Evolutionary conservation across 1,140 invertebrate genomes (phyloP).

Genomic region (Pogonus chalceus): DNA sequence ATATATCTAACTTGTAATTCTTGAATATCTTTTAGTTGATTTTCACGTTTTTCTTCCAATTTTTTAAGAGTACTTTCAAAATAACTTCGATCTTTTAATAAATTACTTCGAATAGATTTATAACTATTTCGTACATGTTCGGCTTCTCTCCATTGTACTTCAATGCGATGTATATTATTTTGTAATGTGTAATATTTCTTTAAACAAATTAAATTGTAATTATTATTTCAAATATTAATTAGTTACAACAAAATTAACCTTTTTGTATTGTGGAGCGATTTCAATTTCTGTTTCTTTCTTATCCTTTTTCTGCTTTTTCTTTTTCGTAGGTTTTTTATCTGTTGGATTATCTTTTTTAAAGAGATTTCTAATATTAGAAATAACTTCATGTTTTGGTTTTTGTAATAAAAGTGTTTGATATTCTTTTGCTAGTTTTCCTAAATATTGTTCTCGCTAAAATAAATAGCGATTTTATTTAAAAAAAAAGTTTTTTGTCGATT

Average conservation of each 20-base stretch:
- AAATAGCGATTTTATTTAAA: no score
- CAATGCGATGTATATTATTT: slow-evolving; percentile 63
- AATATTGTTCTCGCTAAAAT: slow-evolving; percentile 20
- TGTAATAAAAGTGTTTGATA: slow-evolving; percentile 25
- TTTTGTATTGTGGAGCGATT: no score
- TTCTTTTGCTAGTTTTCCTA: slow-evolving; percentile 23
- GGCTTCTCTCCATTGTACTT: slow-evolving; percentile 69
- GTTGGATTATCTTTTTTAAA: slow-evolving; percentile 24
- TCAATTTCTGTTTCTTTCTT: no score
- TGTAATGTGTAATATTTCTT: slow-evolving; percentile 60
- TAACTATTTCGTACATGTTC: slow-evolving; percentile 69
- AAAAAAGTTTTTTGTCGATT: no score
- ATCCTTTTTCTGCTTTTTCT: no score
- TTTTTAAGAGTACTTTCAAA: slow-evolving; percentile 62
- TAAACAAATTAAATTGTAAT: slow-evolving; percentile 9
- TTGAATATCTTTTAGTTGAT: slow-evolving; percentile 59
- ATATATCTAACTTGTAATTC: slow-evolving; percentile 45
- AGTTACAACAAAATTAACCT: no score
- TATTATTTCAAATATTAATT: no score
- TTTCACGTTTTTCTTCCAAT: slow-evolving; percentile 51
- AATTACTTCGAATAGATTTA: slow-evolving; percentile 53
- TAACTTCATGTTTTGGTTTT: slow-evolving; percentile 21
- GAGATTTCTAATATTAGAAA: no score
- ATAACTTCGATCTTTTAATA: slow-evolving; percentile 56
- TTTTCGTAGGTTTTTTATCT: no score